Conservation (phyloP, 2,888 invertebrate genomes). For the Coronaproctus castanopsis region DNA sequence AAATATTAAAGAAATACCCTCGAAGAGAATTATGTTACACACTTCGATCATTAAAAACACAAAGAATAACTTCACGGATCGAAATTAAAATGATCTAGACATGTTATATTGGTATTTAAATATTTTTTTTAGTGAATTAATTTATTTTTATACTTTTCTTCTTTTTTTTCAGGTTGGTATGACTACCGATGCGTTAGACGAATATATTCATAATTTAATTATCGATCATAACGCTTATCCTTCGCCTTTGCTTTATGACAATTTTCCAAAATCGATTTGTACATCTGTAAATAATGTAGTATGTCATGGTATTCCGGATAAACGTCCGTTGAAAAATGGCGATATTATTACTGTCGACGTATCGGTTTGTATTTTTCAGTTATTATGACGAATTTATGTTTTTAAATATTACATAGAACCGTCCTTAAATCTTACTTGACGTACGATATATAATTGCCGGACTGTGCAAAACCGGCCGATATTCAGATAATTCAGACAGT, state of each 20-base stretch:
- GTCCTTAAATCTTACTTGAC: too few relatives aligned
- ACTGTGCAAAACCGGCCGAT: too few relatives aligned
- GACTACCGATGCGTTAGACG: constrained; percentile 70
- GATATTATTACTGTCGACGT: constrained; percentile 83
- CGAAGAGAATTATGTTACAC: too few relatives aligned
- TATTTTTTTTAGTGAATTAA: not conserved
- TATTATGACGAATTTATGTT: too few relatives aligned
- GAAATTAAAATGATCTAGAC: too few relatives aligned
- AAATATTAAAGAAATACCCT: too few relatives aligned
- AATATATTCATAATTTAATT: constrained; percentile 45
- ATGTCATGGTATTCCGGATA: constrained; percentile 84
- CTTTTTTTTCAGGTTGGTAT: constrained; percentile 40
- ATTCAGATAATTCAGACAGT: too few relatives aligned
- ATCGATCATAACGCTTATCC: constrained; percentile 63
- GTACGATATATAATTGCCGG: too few relatives aligned
- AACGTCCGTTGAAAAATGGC: constrained; percentile 54
- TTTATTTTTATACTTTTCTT: not conserved
- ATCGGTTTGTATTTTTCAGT: constrained; percentile 38
- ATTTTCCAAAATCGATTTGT: constrained; percentile 75
- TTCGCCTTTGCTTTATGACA: constrained; percentile 64
- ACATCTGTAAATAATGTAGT: constrained; percentile 80
- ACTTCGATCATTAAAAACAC: too few relatives aligned
- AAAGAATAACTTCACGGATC: too few relatives aligned
- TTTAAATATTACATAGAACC: too few relatives aligned
- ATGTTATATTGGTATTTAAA: not conserved